phyloP scores from a whole-genome alignment of 1,140 invertebrate species.

The Sweltsa coloradensis region DNA sequence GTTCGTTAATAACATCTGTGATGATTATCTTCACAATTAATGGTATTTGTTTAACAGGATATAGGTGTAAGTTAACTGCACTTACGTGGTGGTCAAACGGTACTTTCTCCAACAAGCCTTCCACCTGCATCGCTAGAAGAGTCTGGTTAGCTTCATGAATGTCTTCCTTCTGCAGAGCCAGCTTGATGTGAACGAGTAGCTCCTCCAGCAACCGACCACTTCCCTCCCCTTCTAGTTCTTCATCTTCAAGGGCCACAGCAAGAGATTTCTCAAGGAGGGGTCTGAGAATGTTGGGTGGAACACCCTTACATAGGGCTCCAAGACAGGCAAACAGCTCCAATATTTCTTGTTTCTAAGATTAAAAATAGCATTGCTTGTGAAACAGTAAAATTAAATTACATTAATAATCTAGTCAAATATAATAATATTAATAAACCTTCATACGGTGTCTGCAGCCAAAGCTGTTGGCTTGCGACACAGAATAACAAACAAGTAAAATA shows the following conservation, averaged over 20 bases:
- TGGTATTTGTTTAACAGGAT: too few species aligned
- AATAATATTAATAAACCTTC: too few species aligned
- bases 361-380: too few species aligned
- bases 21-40: too few species aligned
- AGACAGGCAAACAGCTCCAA: conserved; percentile 26
- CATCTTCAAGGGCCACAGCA: conserved; percentile 18
- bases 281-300: conserved; percentile 27
- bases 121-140: conserved; percentile 32
- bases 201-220: conserved; percentile 4
- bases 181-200: conserved; percentile 3
- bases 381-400: too few species aligned
- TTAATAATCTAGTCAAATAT: too few species aligned
- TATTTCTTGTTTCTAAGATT: conserved; percentile 19
- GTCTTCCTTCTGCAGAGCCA: conserved; percentile 23
- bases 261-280: conserved; percentile 30
- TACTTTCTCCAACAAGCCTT: conserved; percentile 33
- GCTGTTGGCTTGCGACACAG: too few species aligned
- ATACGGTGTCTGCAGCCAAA: too few species aligned
- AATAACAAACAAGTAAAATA: too few species aligned
- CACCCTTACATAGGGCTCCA: conserved; percentile 29
- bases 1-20: too few species aligned
- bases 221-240: conserved; percentile 1
- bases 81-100: conserved; percentile 28
- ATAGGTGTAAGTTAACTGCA: too few species aligned
- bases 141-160: conserved; percentile 40